Conservation (phyloP, 2,113 vertebrate genomes). For the Conger conger region DNA sequence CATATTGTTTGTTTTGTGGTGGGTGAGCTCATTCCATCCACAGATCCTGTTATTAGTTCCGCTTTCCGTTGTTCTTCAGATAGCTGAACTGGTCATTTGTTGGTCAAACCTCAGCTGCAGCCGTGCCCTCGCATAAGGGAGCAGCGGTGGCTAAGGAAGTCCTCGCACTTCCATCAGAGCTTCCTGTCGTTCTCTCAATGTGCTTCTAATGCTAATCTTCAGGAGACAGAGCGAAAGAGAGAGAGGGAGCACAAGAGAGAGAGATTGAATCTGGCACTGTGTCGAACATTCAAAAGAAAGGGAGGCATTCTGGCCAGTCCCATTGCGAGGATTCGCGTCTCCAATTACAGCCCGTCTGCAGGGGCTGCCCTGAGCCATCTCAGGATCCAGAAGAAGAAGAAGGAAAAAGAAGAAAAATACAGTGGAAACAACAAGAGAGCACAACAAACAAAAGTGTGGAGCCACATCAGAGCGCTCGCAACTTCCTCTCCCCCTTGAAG, state of each 20-base stretch:
- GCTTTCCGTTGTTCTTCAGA: background rate
- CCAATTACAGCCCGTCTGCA: background rate
- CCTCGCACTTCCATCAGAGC: background rate
- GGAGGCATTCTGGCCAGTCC: background rate
- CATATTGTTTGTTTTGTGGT: background rate
- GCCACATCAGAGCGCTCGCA: background rate
- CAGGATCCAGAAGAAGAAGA: background rate
- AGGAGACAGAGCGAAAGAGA: background rate
- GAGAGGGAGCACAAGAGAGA: background rate
- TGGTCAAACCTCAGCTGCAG: background rate
- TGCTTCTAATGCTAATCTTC: background rate
- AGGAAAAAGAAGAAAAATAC: background rate
- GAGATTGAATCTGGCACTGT: background rate
- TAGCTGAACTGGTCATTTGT: background rate
- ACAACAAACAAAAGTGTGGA: background rate
- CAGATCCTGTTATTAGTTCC: background rate
- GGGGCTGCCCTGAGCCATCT: background rate
- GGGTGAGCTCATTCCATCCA: background rate
- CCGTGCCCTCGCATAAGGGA: background rate
- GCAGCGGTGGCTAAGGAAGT: background rate
- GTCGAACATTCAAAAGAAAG: background rate
- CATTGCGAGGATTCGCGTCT: background rate
- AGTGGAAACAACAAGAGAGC: background rate
- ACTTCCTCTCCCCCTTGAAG: conserved; percentile 5
- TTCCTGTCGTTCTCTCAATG: background rate